phyloP scores from a whole-genome alignment of 2,113 vertebrate genomes.

The Terrapene triunguis region DNA sequence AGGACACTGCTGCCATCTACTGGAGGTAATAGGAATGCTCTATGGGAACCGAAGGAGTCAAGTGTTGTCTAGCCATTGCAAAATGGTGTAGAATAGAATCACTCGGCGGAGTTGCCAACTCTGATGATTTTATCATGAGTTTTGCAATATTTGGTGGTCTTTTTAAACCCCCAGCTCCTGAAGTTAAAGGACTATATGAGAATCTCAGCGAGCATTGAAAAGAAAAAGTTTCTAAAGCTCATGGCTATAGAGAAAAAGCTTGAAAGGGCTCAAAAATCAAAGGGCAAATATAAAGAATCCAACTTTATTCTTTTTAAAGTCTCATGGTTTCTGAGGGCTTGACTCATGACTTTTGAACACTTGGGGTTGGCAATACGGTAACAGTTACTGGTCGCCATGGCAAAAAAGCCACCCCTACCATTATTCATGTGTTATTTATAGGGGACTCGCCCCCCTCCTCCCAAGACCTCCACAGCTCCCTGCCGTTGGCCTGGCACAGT shows the following conservation, averaged over 20 bases:
- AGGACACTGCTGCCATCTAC: conserved; percentile 68
- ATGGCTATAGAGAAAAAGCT: background rate
- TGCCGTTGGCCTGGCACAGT: background rate
- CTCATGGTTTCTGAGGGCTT: background rate
- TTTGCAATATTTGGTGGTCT: background rate
- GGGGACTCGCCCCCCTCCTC: background rate
- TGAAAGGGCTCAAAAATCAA: background rate
- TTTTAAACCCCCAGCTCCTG: background rate
- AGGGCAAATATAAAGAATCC: background rate
- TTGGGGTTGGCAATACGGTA: background rate
- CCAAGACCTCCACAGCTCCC: background rate
- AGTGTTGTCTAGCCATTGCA: accelerated
- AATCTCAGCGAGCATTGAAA: background rate
- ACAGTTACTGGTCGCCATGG: background rate
- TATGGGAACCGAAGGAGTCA: background rate
- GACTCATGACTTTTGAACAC: background rate
- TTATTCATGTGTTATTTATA: background rate
- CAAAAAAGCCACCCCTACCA: accelerated
- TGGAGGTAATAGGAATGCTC: conserved; percentile 1
- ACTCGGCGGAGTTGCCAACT: accelerated
- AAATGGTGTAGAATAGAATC: background rate
- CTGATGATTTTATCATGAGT: background rate
- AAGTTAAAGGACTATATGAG: accelerated
- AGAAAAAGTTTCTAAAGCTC: background rate
- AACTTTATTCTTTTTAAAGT: background rate